Evolutionary conservation across 2,888 invertebrate species (phyloP).

Genomic region (Caenorhabditis macrosperma): DNA sequence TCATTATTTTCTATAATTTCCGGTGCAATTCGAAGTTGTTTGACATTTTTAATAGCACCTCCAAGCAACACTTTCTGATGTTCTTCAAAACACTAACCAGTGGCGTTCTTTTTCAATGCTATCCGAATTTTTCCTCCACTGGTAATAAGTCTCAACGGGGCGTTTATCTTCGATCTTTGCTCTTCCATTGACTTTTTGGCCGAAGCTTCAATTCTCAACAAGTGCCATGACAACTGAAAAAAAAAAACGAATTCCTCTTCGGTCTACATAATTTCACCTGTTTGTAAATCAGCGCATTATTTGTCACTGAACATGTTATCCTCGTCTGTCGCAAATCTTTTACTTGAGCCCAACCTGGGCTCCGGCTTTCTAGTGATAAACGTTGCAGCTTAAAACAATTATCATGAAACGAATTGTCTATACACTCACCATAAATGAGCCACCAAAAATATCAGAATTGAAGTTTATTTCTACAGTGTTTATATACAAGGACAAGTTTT

Average conservation of each 20-base stretch:
- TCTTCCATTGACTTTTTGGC: constrained; percentile 65
- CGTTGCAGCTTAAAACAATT: constrained; percentile 87
- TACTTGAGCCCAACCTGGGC: constrained; percentile 89
- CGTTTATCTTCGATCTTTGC: constrained; percentile 72
- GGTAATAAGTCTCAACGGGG: constrained; percentile 90
- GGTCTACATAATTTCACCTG: too few species aligned
- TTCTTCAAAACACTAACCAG: too few species aligned
- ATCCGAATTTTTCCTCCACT: constrained; percentile 95
- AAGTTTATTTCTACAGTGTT: constrained; percentile 95
- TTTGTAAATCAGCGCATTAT: constrained; percentile 95
- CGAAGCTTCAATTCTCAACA: constrained; percentile 84
- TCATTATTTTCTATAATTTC: too few species aligned
- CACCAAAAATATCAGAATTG: constrained; percentile 93
- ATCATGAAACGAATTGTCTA: not conserved
- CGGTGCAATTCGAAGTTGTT: too few species aligned
- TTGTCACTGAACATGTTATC: constrained; percentile 90
- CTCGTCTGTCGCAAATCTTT: constrained; percentile 92
- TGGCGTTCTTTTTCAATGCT: constrained; percentile 89
- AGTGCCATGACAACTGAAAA: constrained; percentile 90
- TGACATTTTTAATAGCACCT: too few species aligned
- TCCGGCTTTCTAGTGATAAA: constrained; percentile 93
- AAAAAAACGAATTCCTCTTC: not conserved
- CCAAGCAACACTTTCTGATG: too few species aligned
- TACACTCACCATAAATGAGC: constrained; percentile 90
- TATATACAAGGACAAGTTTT: constrained; percentile 95